These are phyloP conservation scores for Zosterops borbonicus DNA, from an alignment of 2,113 vertebrate genomes.

Conservation along the genomic window DNA sequence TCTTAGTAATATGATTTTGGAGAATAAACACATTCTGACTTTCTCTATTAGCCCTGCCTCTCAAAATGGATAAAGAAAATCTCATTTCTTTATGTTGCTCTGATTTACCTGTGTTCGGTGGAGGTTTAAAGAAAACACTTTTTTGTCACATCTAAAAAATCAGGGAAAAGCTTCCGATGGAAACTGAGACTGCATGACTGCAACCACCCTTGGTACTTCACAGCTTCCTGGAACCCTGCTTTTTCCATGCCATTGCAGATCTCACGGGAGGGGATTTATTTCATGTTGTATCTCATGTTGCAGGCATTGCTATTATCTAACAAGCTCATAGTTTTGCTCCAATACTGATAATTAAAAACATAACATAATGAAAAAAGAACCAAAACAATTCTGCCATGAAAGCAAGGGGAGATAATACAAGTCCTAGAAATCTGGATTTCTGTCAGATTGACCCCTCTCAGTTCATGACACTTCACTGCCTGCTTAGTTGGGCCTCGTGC, in stretches of 20 bases:
- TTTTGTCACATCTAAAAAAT: not conserved
- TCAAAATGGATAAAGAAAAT: not conserved
- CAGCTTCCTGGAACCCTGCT: not conserved
- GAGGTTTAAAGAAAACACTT: not conserved
- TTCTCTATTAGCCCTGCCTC: not conserved
- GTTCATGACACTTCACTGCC: not conserved
- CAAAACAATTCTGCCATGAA: not conserved
- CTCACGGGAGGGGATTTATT: not conserved
- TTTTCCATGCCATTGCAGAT: not conserved
- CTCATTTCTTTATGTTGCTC: not conserved
- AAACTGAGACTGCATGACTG: not conserved
- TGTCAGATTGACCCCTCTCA: constrained; percentile 4
- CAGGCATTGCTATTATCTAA: not conserved
- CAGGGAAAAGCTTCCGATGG: not conserved
- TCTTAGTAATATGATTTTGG: constrained; percentile 20
- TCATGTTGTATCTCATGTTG: not conserved
- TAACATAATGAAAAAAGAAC: not conserved
- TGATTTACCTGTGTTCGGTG: not conserved
- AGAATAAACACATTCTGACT: constrained; percentile 54
- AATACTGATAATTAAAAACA: not conserved
- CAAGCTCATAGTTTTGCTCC: not conserved
- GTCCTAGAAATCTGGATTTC: not conserved
- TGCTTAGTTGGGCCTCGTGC: not conserved
- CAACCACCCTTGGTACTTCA: not conserved
- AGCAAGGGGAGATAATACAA: not conserved